Percentiles rank a stretch among this genome's conserved stretches.
Conservation (phyloP, 2,797 vertebrate genomes). For the Leptoclinus maculatus region DNA sequence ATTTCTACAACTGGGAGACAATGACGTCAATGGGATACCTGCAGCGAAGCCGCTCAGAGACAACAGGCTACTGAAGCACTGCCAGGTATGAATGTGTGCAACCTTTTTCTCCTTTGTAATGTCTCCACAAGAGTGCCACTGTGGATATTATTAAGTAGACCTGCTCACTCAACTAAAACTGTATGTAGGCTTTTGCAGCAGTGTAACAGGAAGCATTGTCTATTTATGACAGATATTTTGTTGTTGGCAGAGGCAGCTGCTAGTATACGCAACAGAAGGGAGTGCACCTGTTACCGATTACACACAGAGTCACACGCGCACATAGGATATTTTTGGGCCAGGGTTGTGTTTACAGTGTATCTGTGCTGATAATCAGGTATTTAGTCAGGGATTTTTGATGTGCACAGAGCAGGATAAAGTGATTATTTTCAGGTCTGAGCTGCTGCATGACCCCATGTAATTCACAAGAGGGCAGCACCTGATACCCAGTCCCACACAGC, state of each 20-base stretch:
- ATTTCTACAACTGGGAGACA: constrained; percentile 56
- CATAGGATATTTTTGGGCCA: constrained; percentile 35
- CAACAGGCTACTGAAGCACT: constrained; percentile 45
- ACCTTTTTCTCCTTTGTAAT: constrained; percentile 7
- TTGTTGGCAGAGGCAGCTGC: constrained; percentile 42
- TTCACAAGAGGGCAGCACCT: constrained; percentile 74
- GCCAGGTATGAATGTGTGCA: constrained; percentile 51
- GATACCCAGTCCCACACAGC: constrained; percentile 25
- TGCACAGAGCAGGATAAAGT: constrained; percentile 49
- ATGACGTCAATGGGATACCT: constrained; percentile 69
- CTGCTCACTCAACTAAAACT: neutral
- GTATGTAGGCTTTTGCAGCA: neutral
- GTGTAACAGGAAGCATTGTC: neutral
- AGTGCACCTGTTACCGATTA: constrained; percentile 62
- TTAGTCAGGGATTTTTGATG: constrained; percentile 51
- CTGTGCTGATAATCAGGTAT: constrained; percentile 63
- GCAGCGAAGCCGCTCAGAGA: constrained; percentile 52
- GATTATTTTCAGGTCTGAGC: constrained; percentile 58
- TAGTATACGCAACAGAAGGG: constrained; percentile 52
- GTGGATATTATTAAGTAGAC: neutral
- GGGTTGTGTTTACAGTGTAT: constrained; percentile 55
- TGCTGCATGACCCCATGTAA: constrained; percentile 45
- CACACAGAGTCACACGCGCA: constrained; percentile 25
- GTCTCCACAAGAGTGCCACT: neutral
- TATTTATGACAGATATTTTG: constrained; percentile 40